A percentile compares a stretch with the other conserved stretches of the same genome.
These are phyloP conservation scores for Smittia aterrima DNA, from an alignment of 2,888 invertebrate species.

Conservation along the genomic window DNA sequence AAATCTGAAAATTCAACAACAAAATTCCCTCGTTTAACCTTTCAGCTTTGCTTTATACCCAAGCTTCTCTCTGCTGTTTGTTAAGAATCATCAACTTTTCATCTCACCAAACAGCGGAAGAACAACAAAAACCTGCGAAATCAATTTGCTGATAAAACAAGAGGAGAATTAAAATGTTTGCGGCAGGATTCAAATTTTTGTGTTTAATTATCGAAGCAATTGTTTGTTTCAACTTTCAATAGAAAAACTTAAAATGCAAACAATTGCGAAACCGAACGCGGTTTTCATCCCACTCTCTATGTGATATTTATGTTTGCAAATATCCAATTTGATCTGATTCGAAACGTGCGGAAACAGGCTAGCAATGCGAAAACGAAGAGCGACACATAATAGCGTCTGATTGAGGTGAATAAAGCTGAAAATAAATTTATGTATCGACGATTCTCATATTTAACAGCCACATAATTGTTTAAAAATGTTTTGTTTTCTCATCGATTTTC, in stretches of 20 bases:
- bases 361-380: neutral
- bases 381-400: slow-evolving; percentile 6
- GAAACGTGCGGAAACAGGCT: neutral
- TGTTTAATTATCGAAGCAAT: neutral
- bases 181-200: neutral
- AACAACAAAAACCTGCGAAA: too few relatives aligned
- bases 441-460: neutral
- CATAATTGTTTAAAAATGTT: neutral
- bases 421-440: neutral
- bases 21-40: too few relatives aligned
- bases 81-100: too few relatives aligned
- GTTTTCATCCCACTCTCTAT: neutral
- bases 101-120: too few relatives aligned
- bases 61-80: too few relatives aligned
- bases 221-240: slow-evolving; percentile 2
- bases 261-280: neutral
- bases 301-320: neutral
- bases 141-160: too few relatives aligned
- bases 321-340: neutral
- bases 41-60: too few relatives aligned
- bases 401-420: neutral
- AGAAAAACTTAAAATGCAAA: neutral
- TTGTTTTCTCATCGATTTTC: neutral
- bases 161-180: too few relatives aligned
- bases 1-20: too few relatives aligned